Evolutionary conservation across 1,140 invertebrate genomes (phyloP), one percentile per base, ranked within the genome.

Genomic region (Anagrus nilaparvatae): DNA sequence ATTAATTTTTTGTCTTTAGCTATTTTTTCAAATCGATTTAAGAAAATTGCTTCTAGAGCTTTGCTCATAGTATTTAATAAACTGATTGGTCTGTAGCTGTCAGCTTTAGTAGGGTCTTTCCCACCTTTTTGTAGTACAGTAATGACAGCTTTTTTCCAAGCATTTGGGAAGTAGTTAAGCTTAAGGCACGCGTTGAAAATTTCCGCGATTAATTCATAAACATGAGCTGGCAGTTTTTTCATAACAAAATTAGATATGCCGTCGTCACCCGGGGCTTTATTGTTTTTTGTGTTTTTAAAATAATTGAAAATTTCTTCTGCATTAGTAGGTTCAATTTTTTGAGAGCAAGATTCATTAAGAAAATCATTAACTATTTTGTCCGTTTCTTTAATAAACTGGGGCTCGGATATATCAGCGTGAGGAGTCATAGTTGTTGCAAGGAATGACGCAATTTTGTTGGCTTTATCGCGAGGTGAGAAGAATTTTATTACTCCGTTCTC

Each of bases 71-170:
- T 32, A 14, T 25, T 24, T 32, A 39, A 12, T 13, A 44, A 18
- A n/a, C 31, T 40, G 12, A 46, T 36, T 13, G 44, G 44, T 18
- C 33, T 8, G 17, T 40, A 46, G 19, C 27, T 46, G 2, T 24
- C 8, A 1, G 38, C 18, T 27, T 25, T 4, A 10, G 10, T 13
- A 25, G 12, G 8, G 14, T 27, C 19, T 40, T 45, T 45, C 6
- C 30, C 36, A 2, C 28, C 12, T 36, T 46, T 40, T 14, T 14
- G 29, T 20, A 35, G 13, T 21, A 37, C 17, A 17, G 41, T 3
- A 4, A 46, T 21, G 4, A n/a, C 27, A n/a, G 43, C 43, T 32
- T 33, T n/a, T 35, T 45, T 45, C 37, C 43, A 45, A 9, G 8
- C 9, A 24, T 4, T 18, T 4, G 43, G 43, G 18, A 40, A 45